These are phyloP conservation scores for Cepaea nemoralis DNA, from an alignment of 1,140 invertebrate genomes.

Conservation along the genomic window DNA sequence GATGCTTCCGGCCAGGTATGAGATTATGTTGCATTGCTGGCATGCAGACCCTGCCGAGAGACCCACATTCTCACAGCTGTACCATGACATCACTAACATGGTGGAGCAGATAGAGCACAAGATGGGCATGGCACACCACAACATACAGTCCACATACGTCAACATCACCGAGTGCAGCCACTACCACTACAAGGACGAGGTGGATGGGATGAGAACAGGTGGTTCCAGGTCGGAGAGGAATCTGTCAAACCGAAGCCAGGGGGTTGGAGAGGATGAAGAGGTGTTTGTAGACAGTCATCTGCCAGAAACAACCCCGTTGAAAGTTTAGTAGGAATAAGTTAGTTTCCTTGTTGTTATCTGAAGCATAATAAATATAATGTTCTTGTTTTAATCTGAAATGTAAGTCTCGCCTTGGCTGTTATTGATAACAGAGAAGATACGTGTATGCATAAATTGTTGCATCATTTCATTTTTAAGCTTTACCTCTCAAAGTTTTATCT, in stretches of 20 bases:
- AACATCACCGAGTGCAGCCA: slow-evolving; percentile 53
- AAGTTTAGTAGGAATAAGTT: slow-evolving; percentile 16
- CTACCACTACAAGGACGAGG: slow-evolving; percentile 55
- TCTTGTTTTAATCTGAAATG: too few relatives aligned
- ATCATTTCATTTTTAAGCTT: too few relatives aligned
- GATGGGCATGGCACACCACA: slow-evolving; percentile 49
- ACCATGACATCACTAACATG: slow-evolving; percentile 81
- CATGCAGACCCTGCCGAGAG: slow-evolving; percentile 80
- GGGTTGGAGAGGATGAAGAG: slow-evolving; percentile 13
- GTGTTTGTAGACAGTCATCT: slow-evolving; percentile 16
- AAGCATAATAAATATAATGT: too few relatives aligned
- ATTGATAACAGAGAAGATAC: too few relatives aligned
- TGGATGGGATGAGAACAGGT: slow-evolving; percentile 21
- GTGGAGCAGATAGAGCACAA: slow-evolving; percentile 53
- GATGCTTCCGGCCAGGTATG: slow-evolving; percentile 75
- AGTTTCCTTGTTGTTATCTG: too few relatives aligned
- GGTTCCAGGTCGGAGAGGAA: not conserved
- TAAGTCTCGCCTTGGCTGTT: too few relatives aligned
- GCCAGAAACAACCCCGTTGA: not conserved
- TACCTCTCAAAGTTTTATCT: too few relatives aligned
- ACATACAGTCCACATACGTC: slow-evolving; percentile 59
- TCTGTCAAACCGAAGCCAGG: not conserved
- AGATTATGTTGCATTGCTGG: slow-evolving; percentile 90
- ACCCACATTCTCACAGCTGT: slow-evolving; percentile 84
- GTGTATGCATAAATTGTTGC: too few relatives aligned